phyloP scores from a whole-genome alignment of 2,888 invertebrate species.

The Odontocolon sp. region DNA sequence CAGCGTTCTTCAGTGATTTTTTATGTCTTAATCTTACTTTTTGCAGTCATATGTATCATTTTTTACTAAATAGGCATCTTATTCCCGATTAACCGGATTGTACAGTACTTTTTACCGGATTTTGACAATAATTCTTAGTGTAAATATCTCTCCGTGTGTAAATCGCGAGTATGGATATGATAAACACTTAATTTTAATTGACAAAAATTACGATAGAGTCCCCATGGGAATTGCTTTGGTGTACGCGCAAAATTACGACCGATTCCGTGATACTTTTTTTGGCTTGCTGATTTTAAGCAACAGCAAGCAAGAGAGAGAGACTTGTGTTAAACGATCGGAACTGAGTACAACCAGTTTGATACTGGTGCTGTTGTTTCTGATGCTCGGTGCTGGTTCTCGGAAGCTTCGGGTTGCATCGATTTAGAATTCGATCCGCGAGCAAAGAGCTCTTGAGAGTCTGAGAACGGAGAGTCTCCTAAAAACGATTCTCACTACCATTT shows the following conservation, averaged over 20 bases:
- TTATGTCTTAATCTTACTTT: no score
- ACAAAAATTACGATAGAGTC: not conserved
- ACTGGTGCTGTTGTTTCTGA: not conserved
- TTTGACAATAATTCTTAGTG: not conserved
- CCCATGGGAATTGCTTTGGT: not conserved
- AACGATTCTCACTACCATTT: not conserved
- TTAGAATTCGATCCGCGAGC: slow-evolving; percentile 49
- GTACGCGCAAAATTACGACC: slow-evolving; percentile 14
- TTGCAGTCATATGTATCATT: no score
- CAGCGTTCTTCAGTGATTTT: no score
- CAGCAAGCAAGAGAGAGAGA: not conserved
- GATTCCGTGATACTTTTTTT: not conserved
- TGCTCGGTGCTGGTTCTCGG: slow-evolving; percentile 30
- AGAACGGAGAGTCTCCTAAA: slow-evolving; percentile 1
- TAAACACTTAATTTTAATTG: no score
- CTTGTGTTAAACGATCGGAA: not conserved
- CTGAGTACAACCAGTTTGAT: no score
- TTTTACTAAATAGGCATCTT: no score
- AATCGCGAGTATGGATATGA: no score
- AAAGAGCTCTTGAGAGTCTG: not conserved
- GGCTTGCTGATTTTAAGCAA: not conserved
- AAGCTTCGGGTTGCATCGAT: slow-evolving; percentile 49
- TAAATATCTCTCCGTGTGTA: no score
- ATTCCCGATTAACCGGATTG: no score
- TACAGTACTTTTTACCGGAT: no score